Evolutionary conservation across 2,888 invertebrate species (phyloP), one percentile per base, ranked within the genome.

Genomic region (Drosophila quinaria): DNA sequence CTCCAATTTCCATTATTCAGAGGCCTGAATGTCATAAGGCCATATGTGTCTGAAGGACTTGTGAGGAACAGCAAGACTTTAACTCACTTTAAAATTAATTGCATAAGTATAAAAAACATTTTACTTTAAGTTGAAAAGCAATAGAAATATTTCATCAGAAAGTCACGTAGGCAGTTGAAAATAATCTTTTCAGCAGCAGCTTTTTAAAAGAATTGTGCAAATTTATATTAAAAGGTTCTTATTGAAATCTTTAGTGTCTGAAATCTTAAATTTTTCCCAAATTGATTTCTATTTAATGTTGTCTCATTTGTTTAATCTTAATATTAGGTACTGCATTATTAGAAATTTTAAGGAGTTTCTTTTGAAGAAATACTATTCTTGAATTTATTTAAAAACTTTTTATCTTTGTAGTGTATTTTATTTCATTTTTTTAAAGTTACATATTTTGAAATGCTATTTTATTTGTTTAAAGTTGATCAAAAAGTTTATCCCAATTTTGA

Each of bases 1-100:
- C 73, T 87, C 85, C 61, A 73, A 70, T 79, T 81, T 70, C 41
- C 13, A 64, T 11, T 22, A 60, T 66, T 58, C 58, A 22, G 22
- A 39, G 25, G 9, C 42, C 49, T 46, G 9, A 37, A 60, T 35
- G 39, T 46, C 72, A 68, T 29, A 35, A 49, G 74, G 69, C 59
- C 71, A 71, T 11, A 50, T 44, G 25, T 6, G 25, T 25, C 49
- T 41, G 37, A 70, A 66, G 62, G 59, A 44, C 51, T 41, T 62
- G 35, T 9, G 19, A 15, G 41, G 10, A 8, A 6, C 8, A 41
- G 15, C 39, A 59, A 19, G 15, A 60, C 52, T 60, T 60, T 47
- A 35, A 3, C 35, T 13, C 8, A 29, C n/a, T 39, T 31, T 31
- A 41, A 47, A 10, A 17, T 44, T 10, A 52, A 39, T 35, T 13